A percentile compares a stretch with the other conserved stretches of the same genome.
phyloP scores from a whole-genome alignment of 2,888 invertebrate species.

The Drosophila leonis region DNA sequence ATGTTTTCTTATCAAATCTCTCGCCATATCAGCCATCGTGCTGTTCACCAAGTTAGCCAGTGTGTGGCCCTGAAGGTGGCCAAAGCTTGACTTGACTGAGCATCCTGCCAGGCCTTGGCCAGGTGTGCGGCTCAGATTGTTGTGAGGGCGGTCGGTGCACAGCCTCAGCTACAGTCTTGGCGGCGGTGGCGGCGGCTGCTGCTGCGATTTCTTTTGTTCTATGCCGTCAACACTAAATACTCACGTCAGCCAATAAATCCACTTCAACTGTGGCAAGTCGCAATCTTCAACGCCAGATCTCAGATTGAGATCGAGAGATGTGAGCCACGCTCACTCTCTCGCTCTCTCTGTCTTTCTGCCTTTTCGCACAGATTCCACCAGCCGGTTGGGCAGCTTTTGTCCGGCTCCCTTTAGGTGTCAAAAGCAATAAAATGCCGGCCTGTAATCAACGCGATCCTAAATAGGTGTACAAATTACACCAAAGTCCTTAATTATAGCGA shows the following conservation, averaged over 20 bases:
- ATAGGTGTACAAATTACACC: conserved; percentile 86
- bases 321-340: conserved; percentile 20
- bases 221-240: conserved; percentile 85
- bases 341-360: not conserved
- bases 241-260: conserved; percentile 85
- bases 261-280: conserved; percentile 75
- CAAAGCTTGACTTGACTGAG: conserved; percentile 2
- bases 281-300: conserved; percentile 69
- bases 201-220: conserved; percentile 77
- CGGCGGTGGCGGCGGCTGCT: conserved; percentile 15
- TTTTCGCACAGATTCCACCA: conserved; percentile 59
- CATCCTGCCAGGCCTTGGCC: conserved; percentile 5
- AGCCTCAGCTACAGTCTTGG: not conserved
- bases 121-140: conserved; percentile 16
- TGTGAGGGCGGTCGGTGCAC: conserved; percentile 20
- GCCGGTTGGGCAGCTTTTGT: conserved; percentile 52
- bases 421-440: conserved; percentile 86
- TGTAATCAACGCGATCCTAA: conserved; percentile 86
- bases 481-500: conserved; percentile 85
- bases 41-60: conserved; percentile 21
- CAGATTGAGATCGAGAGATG: conserved; percentile 55
- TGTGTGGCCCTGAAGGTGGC: conserved; percentile 36
- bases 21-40: conserved; percentile 1
- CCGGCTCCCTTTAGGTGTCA: conserved; percentile 85
- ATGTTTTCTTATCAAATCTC: not conserved